Evolutionary conservation across 2,888 invertebrate species (phyloP), one percentile per base, ranked within the genome.

Genomic region (Oligia latruncula): DNA sequence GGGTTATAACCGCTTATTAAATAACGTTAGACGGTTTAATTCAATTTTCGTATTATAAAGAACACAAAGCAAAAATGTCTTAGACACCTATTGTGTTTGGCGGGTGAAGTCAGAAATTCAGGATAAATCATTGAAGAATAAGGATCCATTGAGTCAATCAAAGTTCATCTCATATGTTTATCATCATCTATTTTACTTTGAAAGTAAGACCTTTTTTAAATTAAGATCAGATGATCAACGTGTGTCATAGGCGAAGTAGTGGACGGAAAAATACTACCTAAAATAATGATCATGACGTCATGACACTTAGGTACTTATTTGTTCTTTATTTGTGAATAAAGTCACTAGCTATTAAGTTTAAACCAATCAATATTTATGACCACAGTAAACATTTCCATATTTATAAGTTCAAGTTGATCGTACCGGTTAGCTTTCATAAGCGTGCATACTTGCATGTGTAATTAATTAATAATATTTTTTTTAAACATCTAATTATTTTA

Each of bases 341-440:
- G 43, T 20, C 60, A 43, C 4, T 15, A 60, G n/a, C 66, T 35
- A 64, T 80, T 52, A 67, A 67, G 20, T 71, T 65, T 55, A 68
- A 76, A 46, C 29, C 23, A 52, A 77, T 82, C 40, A 60, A 71
- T 64, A 64, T 83, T 64, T 71, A 81, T 72, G 55, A 40, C 40
- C 23, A 60, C 17, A 68, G 29, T 65, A 80, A 81, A 71, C n/a
- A 79, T 72, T 43, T 52, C 62, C 43, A 64, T 86, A 78, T 81
- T 78, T 78, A 78, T 78, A 40, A 82, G 67, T 78, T 82, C 60
- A 60, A 74, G 71, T 78, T 78, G 23, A 77, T 49, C 43, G 9
- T 71, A 46, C 46, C 58, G 29, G 55, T 60, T 65, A 62, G 67
- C 52, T 81, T 75, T 82, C 17, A 20, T 62, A 46, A 15, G 40